A percentile compares a stretch with the other conserved stretches of the same genome.
Evolutionary conservation across 2,888 invertebrate species (phyloP).

Genomic region (Platerodrilus igneus): DNA sequence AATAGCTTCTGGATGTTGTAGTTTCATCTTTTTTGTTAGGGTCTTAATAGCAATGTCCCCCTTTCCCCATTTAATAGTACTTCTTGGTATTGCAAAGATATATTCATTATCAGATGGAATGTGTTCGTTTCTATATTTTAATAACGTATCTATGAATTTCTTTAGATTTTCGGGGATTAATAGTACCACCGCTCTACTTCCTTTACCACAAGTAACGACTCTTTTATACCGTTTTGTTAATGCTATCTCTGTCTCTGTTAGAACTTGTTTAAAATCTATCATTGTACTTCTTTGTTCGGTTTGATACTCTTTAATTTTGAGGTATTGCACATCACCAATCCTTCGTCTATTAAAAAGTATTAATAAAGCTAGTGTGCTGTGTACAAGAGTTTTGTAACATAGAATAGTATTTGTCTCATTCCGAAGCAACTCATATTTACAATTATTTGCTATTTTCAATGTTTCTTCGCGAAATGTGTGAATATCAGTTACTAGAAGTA

Average conservation of each 20-base stretch:
- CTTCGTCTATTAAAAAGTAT: conserved; percentile 21
- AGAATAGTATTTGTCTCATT: conserved; percentile 18
- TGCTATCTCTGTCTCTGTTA: conserved; percentile 19
- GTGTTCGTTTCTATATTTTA: conserved; percentile 14
- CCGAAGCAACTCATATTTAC: conserved; percentile 15
- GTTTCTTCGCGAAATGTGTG: conserved; percentile 27
- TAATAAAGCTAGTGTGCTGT: conserved; percentile 20
- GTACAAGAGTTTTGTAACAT: conserved; percentile 23
- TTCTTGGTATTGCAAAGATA: conserved; percentile 14
- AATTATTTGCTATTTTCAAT: conserved; percentile 15
- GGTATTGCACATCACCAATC: conserved; percentile 21
- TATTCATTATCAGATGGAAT: conserved; percentile 18
- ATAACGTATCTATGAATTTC: conserved; percentile 11
- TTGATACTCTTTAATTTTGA: conserved; percentile 15
- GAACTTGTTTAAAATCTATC: conserved; percentile 14
- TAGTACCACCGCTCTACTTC: conserved; percentile 16
- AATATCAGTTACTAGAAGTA: conserved; percentile 28
- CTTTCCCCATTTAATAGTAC: conserved; percentile 17
- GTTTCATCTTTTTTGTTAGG: conserved; percentile 12
- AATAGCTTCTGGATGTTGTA: conserved; percentile 9
- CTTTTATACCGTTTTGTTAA: conserved; percentile 12
- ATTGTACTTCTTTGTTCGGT: conserved; percentile 7
- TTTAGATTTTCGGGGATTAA: conserved; percentile 15
- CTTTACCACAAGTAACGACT: conserved; percentile 20
- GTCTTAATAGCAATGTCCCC: conserved; percentile 17